Conservation (phyloP, 2,113 vertebrate genomes). For the Erythrocercus mccallii region DNA sequence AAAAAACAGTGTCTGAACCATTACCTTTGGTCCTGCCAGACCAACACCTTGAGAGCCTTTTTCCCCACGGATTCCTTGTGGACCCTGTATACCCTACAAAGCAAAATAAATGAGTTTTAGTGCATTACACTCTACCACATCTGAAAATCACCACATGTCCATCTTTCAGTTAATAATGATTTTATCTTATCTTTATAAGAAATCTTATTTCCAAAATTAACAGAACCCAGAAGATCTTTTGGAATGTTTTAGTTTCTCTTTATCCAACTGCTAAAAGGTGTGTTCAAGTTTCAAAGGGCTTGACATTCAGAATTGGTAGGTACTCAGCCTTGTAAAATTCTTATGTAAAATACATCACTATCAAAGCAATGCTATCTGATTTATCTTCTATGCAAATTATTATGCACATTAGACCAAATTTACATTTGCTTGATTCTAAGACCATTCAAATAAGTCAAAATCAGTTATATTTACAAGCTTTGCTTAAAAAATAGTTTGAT, state of each 20-base stretch:
- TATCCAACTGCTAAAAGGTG: neutral
- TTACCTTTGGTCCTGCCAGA: constrained; percentile 66
- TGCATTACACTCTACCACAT: neutral
- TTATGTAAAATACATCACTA: neutral
- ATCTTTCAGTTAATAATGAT: neutral
- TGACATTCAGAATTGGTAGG: neutral
- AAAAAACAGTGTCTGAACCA: neutral
- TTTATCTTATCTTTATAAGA: neutral
- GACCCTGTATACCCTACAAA: constrained; percentile 69
- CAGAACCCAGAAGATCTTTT: neutral
- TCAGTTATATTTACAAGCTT: neutral
- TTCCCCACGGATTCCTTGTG: constrained; percentile 53
- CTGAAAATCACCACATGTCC: neutral
- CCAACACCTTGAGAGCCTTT: constrained; percentile 68
- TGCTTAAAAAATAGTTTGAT: neutral
- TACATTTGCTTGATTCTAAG: neutral
- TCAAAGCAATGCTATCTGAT: neutral
- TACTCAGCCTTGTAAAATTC: neutral
- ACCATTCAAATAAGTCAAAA: neutral
- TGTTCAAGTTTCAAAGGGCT: neutral
- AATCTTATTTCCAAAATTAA: neutral
- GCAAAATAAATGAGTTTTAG: neutral
- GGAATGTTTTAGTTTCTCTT: neutral
- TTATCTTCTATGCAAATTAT: neutral
- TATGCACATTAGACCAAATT: neutral